A percentile compares a stretch with the other conserved stretches of the same genome.
These are phyloP conservation scores for Oscheius sp. DNA, from an alignment of 2,888 invertebrate species.

Conservation along the genomic window DNA sequence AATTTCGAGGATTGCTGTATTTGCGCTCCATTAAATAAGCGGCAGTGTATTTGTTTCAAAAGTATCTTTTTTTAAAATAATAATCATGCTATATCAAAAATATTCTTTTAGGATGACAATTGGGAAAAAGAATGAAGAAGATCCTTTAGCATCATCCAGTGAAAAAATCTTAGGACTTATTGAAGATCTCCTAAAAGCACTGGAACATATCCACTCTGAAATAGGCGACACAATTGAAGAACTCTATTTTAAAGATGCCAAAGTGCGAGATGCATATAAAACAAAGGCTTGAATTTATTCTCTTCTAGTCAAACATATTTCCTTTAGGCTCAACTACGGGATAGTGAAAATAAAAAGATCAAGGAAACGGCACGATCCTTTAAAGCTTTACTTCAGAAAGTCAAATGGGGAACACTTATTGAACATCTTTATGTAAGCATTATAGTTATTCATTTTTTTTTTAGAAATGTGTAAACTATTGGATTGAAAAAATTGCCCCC, in stretches of 20 bases:
- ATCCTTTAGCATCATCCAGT: too few species aligned
- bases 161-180: background rate
- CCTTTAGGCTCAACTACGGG: background rate
- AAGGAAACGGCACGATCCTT: background rate
- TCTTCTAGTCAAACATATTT: background rate
- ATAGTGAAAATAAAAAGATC: background rate
- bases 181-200: background rate
- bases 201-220: background rate
- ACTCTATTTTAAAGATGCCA: background rate
- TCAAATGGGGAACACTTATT: background rate
- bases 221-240: background rate
- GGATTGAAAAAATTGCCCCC: background rate
- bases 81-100: too few species aligned
- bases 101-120: too few species aligned
- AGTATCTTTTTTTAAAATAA: background rate
- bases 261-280: background rate
- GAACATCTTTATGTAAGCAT: background rate
- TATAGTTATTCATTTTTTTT: background rate
- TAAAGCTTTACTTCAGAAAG: background rate
- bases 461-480: conserved; percentile 11
- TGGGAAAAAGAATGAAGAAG: too few species aligned
- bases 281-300: background rate
- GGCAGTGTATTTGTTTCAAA: background rate
- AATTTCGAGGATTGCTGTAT: background rate
- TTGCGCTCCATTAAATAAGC: background rate